Base-by-base conservation (phyloP, 1,140 invertebrate genomes). In the Leptinotarsa texana region DNA sequence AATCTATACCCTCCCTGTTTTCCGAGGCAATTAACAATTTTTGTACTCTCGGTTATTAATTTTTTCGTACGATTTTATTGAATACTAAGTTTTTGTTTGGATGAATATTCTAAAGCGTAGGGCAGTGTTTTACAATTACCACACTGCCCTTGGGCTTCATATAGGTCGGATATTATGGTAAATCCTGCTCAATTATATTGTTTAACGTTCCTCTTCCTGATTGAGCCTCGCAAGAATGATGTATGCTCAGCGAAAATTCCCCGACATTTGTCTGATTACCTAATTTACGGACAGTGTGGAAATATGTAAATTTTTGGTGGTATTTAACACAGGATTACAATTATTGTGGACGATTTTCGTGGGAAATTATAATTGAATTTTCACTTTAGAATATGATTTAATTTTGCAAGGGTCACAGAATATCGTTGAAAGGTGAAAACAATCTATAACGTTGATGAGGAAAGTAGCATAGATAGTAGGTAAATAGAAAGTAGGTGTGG, bases 161-260 rank as follows among this genome's bases (percentile, higher is more conserved):
- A 65, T 65, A 65, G 63, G 17, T 65, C 63, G 21, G 8, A 13
- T 15, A 65, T 17, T 65, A 27, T 21, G 24, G 27, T 48, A 13
- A 69, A 69, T 69, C 67, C 67, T 69, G 67, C 67, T 15, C 67
- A 69, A 69, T 69, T 69, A 69, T 17, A 18, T 21, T 49, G 17
- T 69, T 27, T 17, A 69, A 69, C 67, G 3, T 69, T 69, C 13
- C 42, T 69, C 24, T 69, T 69, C 42, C 67, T 69, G 67, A 69
- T 69, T 69, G 24, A 69, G 27, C 33, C 22, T 69, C 24, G 33
- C 42, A 48, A 17, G 22, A 22, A 24, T 13, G 21, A 47, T 68
- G 33, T 48, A 18, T 15, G 63, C 51, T 17, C 51, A 57, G 51
- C 51, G 51, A 57, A 17, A 57, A 57, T 17, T 57, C 15, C 33